These are phyloP conservation scores for Hesperophylax magnus DNA, from an alignment of 1,140 invertebrate genomes.

Conservation along the genomic window DNA sequence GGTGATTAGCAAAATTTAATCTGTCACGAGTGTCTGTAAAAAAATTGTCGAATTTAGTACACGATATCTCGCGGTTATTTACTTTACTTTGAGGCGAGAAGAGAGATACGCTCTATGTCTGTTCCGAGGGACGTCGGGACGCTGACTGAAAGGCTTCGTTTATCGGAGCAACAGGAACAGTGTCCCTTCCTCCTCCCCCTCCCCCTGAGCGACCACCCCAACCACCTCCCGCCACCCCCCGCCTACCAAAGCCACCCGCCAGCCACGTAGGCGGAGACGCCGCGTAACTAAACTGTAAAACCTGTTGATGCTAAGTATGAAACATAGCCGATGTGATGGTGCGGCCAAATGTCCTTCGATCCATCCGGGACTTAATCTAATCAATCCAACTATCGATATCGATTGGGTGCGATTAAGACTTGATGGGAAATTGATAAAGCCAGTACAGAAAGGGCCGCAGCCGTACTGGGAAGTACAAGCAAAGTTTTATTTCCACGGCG, in stretches of 20 bases:
- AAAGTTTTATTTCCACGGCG: too few relatives aligned
- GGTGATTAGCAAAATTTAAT: neutral
- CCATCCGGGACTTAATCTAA: neutral
- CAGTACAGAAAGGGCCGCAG: too few relatives aligned
- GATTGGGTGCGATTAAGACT: too few relatives aligned
- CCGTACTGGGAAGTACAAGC: too few relatives aligned
- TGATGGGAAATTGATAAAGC: too few relatives aligned
- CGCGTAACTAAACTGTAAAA: constrained; percentile 1
- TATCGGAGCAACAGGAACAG: constrained; percentile 20
- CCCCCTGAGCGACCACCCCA: neutral
- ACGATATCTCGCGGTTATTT: constrained; percentile 7
- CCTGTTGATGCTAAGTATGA: constrained; percentile 25
- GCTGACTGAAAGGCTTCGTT: constrained; percentile 14
- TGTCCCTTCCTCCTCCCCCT: neutral
- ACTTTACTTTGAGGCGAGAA: neutral
- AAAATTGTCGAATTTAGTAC: neutral
- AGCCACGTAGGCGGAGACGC: constrained; percentile 6
- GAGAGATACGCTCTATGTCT: neutral
- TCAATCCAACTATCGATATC: too few relatives aligned
- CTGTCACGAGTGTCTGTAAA: constrained; percentile 2
- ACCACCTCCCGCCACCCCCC: neutral
- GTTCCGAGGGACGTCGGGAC: constrained; percentile 6
- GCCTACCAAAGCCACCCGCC: neutral
- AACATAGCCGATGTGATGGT: neutral
- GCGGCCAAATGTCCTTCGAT: constrained; percentile 8